Evolutionary conservation across 2,797 vertebrate genomes (phyloP).

Genomic region (Staurois parvus): DNA sequence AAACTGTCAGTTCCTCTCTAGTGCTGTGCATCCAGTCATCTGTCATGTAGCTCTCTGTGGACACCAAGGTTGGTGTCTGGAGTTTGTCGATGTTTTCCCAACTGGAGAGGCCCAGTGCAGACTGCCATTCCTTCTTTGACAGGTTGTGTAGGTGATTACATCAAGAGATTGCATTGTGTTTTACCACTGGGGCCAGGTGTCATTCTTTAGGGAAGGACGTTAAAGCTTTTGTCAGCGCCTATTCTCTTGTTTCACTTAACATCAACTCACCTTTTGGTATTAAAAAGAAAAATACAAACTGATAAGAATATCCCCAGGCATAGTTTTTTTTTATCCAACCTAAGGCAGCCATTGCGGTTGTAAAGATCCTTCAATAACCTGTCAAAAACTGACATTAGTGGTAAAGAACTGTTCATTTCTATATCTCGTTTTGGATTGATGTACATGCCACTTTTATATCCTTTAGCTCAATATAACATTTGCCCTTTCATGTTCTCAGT

Average conservation of each 20-base stretch:
- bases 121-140: slow-evolving; percentile 60
- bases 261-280: slow-evolving; percentile 68
- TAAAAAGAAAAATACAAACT: slow-evolving; percentile 65
- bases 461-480: slow-evolving; percentile 74
- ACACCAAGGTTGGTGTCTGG: slow-evolving; percentile 54
- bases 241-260: slow-evolving; percentile 66
- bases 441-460: slow-evolving; percentile 70
- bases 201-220: slow-evolving; percentile 63
- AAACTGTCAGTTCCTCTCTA: slow-evolving; percentile 46
- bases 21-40: slow-evolving; percentile 52
- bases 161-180: slow-evolving; percentile 56
- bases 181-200: slow-evolving; percentile 61
- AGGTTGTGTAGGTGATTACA: slow-evolving; percentile 62
- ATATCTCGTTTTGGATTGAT: slow-evolving; percentile 75
- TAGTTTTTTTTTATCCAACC: slow-evolving; percentile 60
- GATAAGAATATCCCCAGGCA: slow-evolving; percentile 66
- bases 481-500: slow-evolving; percentile 79
- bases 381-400: slow-evolving; percentile 68
- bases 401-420: slow-evolving; percentile 70
- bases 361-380: slow-evolving; percentile 72
- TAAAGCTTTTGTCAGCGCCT: slow-evolving; percentile 55
- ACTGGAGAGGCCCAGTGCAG: slow-evolving; percentile 47
- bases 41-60: slow-evolving; percentile 59
- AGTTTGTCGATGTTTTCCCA: slow-evolving; percentile 62
- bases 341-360: slow-evolving; percentile 61